phyloP scores from a whole-genome alignment of 2,797 vertebrate species.

The Ptychadena robeensis region DNA sequence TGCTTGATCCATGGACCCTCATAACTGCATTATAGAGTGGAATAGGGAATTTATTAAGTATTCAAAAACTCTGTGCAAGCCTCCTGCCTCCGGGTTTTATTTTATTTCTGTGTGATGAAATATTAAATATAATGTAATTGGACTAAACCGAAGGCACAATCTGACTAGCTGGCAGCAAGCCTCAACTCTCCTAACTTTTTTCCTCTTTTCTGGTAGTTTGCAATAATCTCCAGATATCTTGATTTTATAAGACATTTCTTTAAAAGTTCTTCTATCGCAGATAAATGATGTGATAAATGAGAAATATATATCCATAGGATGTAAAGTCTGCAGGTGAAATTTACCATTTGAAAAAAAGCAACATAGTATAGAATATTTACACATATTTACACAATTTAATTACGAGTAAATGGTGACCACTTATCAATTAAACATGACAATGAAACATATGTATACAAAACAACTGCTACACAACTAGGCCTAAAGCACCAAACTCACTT shows the following conservation, averaged over 20 bases:
- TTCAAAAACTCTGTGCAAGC: constrained; percentile 32
- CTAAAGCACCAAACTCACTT: too few species aligned
- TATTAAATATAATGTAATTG: constrained; percentile 57
- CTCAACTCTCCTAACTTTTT: constrained; percentile 8
- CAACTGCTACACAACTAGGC: too few species aligned
- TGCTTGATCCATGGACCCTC: constrained; percentile 24
- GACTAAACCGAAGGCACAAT: constrained; percentile 34
- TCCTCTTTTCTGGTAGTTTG: constrained; percentile 6
- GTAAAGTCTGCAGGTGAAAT: background rate
- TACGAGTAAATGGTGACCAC: too few species aligned
- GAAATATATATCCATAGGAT: background rate
- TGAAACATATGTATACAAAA: too few species aligned
- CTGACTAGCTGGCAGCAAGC: constrained; percentile 21
- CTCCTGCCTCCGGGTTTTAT: constrained; percentile 44
- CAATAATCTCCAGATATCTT: background rate
- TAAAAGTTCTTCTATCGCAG: background rate
- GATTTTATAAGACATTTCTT: background rate
- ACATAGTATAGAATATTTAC: too few species aligned
- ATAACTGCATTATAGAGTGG: constrained; percentile 18
- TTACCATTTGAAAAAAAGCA: background rate
- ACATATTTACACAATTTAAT: too few species aligned
- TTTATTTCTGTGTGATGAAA: constrained; percentile 47
- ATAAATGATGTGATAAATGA: background rate
- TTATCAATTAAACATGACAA: too few species aligned
- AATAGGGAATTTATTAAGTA: constrained; percentile 26